Base-by-base conservation (phyloP, 2,888 invertebrate genomes). In the Ischnura elegans region DNA sequence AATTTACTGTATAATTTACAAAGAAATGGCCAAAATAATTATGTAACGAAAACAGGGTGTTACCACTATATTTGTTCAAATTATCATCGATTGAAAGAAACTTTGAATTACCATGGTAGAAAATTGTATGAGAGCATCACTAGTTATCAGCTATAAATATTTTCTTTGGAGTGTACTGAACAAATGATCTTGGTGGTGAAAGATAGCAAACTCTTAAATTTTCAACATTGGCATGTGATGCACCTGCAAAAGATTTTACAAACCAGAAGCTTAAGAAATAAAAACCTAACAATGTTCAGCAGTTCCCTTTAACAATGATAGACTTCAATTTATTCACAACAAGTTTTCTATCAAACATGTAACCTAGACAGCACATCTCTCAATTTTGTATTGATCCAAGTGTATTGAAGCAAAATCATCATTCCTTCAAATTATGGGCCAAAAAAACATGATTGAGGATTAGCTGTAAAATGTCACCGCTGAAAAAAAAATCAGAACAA, bases 251-350 rank as follows among this genome's bases (percentile, higher is more conserved):
- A 61, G 10, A 61, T 43, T 42, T 90, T 90, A 87, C 90, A 66
- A 90, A 61, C 90, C 61, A 55, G 43, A 90, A 90, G 90, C 90
- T 61, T 43, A 90, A 43, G 43, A 61, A 90, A 90, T 90, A 90
- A 90, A 90, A 90, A 90, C 90, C 90, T 90, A 90, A 61, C 61
- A 90, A 90, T 61, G 90, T 90, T 36, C 61, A 90, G 55, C 90
- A 90, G 90, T 90, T 61, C 90, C 87, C 90, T 90, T 90, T 90
- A 90, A 90, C 90, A 90, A 90, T 90, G 90, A 90, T 90, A 90
- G 90, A 90, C 90, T 90, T 90, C 90, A 90, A 90, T 90, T 90
- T 90, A 90, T 90, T 90, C 90, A 90, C 90, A 90, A 90, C 90
- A 90, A 90, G 90, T 66, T 90, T 90, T 90, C 90, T 90, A 90